Evolutionary conservation across 2,888 invertebrate species (phyloP), one percentile per base, ranked within the genome.

Genomic region (Nomada ferruginata): DNA sequence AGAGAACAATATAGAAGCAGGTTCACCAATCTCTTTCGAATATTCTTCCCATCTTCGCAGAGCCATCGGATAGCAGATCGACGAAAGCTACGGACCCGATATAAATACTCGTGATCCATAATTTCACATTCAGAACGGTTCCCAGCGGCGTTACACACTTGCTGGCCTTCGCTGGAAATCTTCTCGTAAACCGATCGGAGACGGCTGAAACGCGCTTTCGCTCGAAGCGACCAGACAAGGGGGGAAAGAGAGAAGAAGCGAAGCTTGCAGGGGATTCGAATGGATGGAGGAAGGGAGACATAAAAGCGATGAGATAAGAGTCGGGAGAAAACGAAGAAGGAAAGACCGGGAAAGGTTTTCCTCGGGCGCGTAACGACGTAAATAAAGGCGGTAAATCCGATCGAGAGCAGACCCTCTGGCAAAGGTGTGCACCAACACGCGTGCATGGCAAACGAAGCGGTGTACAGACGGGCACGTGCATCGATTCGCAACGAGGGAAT

Each of bases 361-460:
- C 47, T 76, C 26, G 53, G 55, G 76, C 75, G 68, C 73, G 78
- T 73, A 84, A 76, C 70, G 84, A 80, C 70, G 70, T 76, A 76
- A 82, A 75, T 76, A 82, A 83, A 82, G 55, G 68, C 70, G 82
- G 72, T 71, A 75, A 82, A 83, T 82, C 77, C 82, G 82, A 78
- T 82, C 74, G 75, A 57, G 82, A 57, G 76, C 61, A 10, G 50
- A 23, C 50, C 66, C 59, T 36, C 29, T 10, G 15, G 57, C 57
- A 47, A 47, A 36, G 72, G 73, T 76, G 77, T 74, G 71, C 52
- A 47, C 47, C 66, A 29, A 66, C 50, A 65, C 72, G 76, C 65
- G 79, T 72, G 44, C 73, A 52, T 23, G 66, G 70, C n/a, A 72
- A 76, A 82, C 82, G 82, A 82, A 82, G 68, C 82, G 82, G 53